Conservation (phyloP, 2,888 invertebrate genomes). For the Synergus laeviventris region DNA sequence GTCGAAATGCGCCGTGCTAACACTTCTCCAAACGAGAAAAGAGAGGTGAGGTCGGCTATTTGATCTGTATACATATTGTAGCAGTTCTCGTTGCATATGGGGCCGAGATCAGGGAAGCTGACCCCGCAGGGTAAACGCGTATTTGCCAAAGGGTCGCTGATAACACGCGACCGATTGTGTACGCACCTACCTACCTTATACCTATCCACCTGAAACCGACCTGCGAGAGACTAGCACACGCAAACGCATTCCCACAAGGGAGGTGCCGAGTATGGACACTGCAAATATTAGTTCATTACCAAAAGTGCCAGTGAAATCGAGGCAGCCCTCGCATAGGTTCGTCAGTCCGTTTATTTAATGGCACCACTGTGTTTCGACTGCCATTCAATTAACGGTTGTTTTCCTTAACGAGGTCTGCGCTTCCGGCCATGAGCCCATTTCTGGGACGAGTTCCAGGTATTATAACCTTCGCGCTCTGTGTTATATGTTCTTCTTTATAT, state of each 20-base stretch:
- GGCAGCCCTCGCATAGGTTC: slow-evolving; percentile 52
- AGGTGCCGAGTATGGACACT: slow-evolving; percentile 64
- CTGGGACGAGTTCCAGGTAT: neutral
- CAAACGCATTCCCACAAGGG: slow-evolving; percentile 47
- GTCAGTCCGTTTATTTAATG: slow-evolving; percentile 66
- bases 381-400: slow-evolving; percentile 39
- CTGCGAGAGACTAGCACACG: slow-evolving; percentile 28
- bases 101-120: neutral
- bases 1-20: neutral
- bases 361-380: slow-evolving; percentile 58
- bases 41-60: slow-evolving; percentile 46
- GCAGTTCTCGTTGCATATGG: slow-evolving; percentile 42
- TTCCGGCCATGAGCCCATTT: slow-evolving; percentile 28
- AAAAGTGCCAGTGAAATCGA: slow-evolving; percentile 71
- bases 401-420: slow-evolving; percentile 31
- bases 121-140: slow-evolving; percentile 58
- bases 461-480: no score
- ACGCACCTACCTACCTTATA: slow-evolving; percentile 59
- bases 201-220: slow-evolving; percentile 51
- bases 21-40: slow-evolving; percentile 13
- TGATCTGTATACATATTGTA: slow-evolving; percentile 58
- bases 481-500: no score
- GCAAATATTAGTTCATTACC: slow-evolving; percentile 76
- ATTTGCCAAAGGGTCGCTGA: slow-evolving; percentile 71
- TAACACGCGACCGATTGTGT: slow-evolving; percentile 67